Conservation (phyloP, 2,113 vertebrate genomes). For the Aptenodytes patagonicus region DNA sequence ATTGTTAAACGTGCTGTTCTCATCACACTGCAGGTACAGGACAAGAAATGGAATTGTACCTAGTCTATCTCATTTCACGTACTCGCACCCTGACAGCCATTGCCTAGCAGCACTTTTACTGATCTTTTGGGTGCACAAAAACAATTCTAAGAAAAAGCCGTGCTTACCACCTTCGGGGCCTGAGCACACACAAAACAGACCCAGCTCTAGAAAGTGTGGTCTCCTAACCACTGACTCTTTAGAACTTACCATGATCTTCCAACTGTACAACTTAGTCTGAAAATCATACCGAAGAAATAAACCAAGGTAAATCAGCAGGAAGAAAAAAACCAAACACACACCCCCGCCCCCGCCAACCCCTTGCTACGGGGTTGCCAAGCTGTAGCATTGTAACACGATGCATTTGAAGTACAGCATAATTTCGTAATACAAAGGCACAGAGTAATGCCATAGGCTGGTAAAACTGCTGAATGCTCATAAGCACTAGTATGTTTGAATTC, state of each 20-base stretch:
- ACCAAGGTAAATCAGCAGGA: not conserved
- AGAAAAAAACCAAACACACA: not conserved
- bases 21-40: constrained; percentile 83
- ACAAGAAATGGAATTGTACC: not conserved
- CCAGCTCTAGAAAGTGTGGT: not conserved
- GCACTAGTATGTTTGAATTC: not conserved
- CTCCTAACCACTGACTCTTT: not conserved
- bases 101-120: not conserved
- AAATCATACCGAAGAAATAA: not conserved
- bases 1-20: constrained; percentile 94
- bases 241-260: not conserved
- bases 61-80: not conserved
- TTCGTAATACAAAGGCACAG: not conserved
- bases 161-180: not conserved
- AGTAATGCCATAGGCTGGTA: not conserved
- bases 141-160: not conserved
- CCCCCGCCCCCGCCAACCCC: not conserved
- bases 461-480: not conserved
- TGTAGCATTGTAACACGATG: not conserved
- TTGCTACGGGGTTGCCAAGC: not conserved
- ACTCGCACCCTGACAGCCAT: not conserved
- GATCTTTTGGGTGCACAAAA: not conserved
- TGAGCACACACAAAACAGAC: not conserved
- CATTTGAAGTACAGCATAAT: not conserved
- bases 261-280: not conserved